Conservation (phyloP, 2,797 vertebrate species). For the Parauchenoglanis punctatus region DNA sequence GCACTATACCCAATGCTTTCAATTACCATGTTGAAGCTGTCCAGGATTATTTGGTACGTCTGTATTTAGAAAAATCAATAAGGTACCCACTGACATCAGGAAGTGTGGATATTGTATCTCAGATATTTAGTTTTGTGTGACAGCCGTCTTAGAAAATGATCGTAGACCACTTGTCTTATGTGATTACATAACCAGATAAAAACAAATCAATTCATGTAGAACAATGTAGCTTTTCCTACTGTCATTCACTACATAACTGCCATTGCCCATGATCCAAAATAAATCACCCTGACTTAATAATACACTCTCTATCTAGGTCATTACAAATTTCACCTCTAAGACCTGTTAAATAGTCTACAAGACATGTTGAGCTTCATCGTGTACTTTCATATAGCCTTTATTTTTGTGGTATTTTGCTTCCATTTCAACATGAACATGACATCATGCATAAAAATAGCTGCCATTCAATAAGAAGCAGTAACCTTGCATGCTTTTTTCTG, state of each 20-base stretch:
- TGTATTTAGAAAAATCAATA: not conserved
- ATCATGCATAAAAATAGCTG: not conserved
- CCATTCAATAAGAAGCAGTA: not conserved
- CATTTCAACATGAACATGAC: not conserved
- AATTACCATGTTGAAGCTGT: not conserved
- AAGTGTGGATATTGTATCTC: not conserved
- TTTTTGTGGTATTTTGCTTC: not conserved
- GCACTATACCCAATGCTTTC: not conserved
- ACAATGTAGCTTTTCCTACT: slow-evolving; percentile 7
- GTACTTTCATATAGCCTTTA: not conserved
- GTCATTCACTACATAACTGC: slow-evolving; percentile 3
- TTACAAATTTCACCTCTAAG: not conserved
- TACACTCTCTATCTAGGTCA: not conserved
- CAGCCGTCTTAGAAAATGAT: not conserved
- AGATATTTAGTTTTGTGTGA: not conserved
- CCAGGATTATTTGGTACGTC: not conserved
- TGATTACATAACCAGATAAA: slow-evolving; percentile 55
- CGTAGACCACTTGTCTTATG: slow-evolving; percentile 10
- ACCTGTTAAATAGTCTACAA: not conserved
- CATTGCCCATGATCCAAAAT: slow-evolving; percentile 7
- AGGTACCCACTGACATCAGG: not conserved
- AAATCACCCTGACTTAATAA: not conserved
- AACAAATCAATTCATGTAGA: slow-evolving; percentile 10
- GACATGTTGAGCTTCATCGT: not conserved
- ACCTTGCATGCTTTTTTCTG: not conserved